Evolutionary conservation across 2,888 invertebrate genomes (phyloP), one percentile per base, ranked within the genome.

Genomic region (Sesamia inferens): DNA sequence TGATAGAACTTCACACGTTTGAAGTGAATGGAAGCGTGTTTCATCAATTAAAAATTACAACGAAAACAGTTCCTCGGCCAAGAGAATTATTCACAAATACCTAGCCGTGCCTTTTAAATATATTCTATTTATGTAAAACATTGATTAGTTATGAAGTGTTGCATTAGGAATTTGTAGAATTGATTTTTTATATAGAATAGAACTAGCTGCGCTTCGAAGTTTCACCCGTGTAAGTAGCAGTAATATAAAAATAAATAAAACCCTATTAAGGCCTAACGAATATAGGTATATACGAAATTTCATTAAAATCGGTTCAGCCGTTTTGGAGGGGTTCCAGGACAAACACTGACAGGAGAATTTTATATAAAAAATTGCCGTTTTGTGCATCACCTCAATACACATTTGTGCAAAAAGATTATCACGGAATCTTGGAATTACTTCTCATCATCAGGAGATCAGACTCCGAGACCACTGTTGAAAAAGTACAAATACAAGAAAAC

Each of bases 1-100:
- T 67, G 47, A 76, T 71, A 69, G 47, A 47, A 76, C 63, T 82
- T 82, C 79, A 79, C 82, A 81, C 71, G 61, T 62, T 75, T 22
- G 4, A 24, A 54, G 14, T 57, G 64, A 72, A 76, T 73, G 47
- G 57, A 65, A 39, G 65, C 70, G 42, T 70, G 78, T 57, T 73
- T 62, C 47, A 51, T 71, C 58, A 71, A 78, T 58, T 70, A 61
- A 22, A 5, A 24, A 48, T 64, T 68, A 80, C 69, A 55, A 68
- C 44, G 65, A 65, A 55, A 55, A 39, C 54, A 55, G 10, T n/a
- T 31, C 0, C n/a, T n/a, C 65, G 6, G 6, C 14, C 4, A n/a
- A n/a, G 51, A 19, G 24, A 48, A 5, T 14, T 31, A 48, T 31
- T 5, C 6, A 48, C 14, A 31, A 48, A n/a, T 8, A n/a, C n/a